A percentile compares a stretch with the other conserved stretches of the same genome.
Conservation (phyloP, 2,888 invertebrate genomes). For the Ceratothoa steindachneri region DNA sequence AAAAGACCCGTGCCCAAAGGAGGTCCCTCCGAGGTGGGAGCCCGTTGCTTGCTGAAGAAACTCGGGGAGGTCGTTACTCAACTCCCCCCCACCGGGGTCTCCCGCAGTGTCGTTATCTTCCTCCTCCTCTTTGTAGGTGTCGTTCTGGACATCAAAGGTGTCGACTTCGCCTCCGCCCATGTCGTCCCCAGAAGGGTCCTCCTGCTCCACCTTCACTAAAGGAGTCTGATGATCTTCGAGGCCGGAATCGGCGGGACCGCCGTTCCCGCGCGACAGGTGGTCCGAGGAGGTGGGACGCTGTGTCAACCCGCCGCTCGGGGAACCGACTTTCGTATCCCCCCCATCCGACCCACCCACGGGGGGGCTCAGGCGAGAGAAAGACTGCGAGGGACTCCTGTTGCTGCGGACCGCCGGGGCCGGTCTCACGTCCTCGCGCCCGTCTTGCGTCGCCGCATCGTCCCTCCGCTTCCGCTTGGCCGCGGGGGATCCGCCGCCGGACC, state of each 20-base stretch:
- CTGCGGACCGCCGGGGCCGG: slow-evolving; percentile 13
- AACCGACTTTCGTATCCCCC: too few relatives aligned
- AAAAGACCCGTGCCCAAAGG: slow-evolving; percentile 30
- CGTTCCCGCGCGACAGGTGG: background rate
- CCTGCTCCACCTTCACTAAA: slow-evolving; percentile 44
- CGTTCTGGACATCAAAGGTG: slow-evolving; percentile 33
- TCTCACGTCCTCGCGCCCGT: slow-evolving; percentile 44
- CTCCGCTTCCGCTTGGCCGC: slow-evolving; percentile 42
- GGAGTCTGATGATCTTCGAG: slow-evolving; percentile 30
- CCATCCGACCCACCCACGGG: background rate
- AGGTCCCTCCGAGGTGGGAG: slow-evolving; percentile 27
- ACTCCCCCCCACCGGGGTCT: slow-evolving; percentile 19
- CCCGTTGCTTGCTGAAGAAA: slow-evolving; percentile 44
- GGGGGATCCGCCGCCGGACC: slow-evolving; percentile 28
- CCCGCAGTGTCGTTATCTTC: slow-evolving; percentile 23
- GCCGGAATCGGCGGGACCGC: background rate
- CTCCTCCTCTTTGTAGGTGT: slow-evolving; percentile 43
- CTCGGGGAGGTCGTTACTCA: slow-evolving; percentile 42
- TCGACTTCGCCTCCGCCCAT: slow-evolving; percentile 22
- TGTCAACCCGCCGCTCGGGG: slow-evolving; percentile 19
- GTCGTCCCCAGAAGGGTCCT: slow-evolving; percentile 31
- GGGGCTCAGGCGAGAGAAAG: slow-evolving; percentile 14
- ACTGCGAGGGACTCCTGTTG: slow-evolving; percentile 7
- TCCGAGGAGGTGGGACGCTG: background rate
- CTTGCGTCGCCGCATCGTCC: slow-evolving; percentile 33